These are phyloP conservation scores for Nomada ruficornis DNA, from an alignment of 2,888 invertebrate genomes.

Conservation along the genomic window DNA sequence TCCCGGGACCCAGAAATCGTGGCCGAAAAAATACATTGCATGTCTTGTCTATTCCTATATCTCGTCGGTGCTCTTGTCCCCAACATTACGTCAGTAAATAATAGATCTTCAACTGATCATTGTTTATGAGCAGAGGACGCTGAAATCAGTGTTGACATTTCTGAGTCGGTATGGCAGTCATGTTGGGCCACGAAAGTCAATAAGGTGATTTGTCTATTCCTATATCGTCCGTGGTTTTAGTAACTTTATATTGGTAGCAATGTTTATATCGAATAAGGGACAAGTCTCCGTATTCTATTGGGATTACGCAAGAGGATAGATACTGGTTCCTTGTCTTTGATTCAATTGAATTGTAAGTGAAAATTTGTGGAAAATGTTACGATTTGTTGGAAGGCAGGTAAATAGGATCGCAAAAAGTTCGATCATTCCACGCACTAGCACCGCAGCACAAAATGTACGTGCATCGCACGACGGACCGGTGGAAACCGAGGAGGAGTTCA, in stretches of 20 bases:
- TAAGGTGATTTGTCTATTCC: too few species aligned
- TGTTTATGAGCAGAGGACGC: too few species aligned
- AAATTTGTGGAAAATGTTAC: constrained; percentile 68
- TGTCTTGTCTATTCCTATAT: too few species aligned
- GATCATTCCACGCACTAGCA: constrained; percentile 68
- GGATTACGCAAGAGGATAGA: constrained; percentile 55
- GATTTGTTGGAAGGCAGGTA: constrained; percentile 74
- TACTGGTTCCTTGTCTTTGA: background rate
- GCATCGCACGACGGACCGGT: constrained; percentile 85
- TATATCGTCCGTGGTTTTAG: background rate
- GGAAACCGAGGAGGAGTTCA: constrained; percentile 94
- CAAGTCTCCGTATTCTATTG: constrained; percentile 36
- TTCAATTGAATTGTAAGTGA: constrained; percentile 17
- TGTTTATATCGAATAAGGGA: background rate
- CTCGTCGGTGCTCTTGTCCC: too few species aligned
- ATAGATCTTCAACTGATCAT: too few species aligned
- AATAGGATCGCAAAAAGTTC: constrained; percentile 63
- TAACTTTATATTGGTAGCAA: constrained; percentile 18
- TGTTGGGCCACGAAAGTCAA: too few species aligned
- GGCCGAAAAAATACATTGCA: too few species aligned
- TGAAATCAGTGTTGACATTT: too few species aligned
- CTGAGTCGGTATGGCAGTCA: too few species aligned
- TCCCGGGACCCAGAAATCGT: too few species aligned
- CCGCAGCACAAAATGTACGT: constrained; percentile 79
- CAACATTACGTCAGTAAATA: too few species aligned